Conservation (phyloP, 2,888 invertebrate genomes). For the Dynastes tityus region DNA sequence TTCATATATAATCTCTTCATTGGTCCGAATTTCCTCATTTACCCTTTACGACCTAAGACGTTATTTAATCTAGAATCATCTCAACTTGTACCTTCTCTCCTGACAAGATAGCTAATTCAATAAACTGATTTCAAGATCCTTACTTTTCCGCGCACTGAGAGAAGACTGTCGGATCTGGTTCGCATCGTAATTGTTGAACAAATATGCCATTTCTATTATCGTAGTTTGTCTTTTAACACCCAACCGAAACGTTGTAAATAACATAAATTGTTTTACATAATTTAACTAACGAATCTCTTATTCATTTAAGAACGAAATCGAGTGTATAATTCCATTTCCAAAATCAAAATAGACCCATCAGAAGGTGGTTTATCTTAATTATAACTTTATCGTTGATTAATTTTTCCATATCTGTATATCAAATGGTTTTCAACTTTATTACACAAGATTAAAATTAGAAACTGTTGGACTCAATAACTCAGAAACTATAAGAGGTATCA, state of each 20-base stretch:
- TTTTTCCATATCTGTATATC: no score
- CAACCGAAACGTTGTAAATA: conserved; percentile 37
- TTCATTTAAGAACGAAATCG: no score
- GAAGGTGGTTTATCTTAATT: no score
- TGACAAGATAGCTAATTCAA: conserved; percentile 62
- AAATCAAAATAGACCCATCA: no score
- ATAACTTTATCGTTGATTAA: no score
- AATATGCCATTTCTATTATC: conserved; percentile 52
- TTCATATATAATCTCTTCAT: conserved; percentile 57
- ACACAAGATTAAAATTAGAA: no score
- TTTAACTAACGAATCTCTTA: no score
- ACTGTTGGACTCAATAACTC: no score
- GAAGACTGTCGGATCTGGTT: conserved; percentile 54
- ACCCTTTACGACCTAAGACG: conserved; percentile 58
- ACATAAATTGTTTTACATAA: background rate
- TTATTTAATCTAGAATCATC: conserved; percentile 62
- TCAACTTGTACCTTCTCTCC: conserved; percentile 57
- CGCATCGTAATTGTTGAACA: conserved; percentile 60
- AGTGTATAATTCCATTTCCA: no score
- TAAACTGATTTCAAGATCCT: conserved; percentile 61
- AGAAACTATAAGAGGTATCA: no score
- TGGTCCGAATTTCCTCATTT: conserved; percentile 58
- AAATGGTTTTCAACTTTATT: no score
- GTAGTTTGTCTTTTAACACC: conserved; percentile 36
- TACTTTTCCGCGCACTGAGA: conserved; percentile 59